phyloP scores from a whole-genome alignment of 2,888 invertebrate genomes.

The Chrysina gloriosa region DNA sequence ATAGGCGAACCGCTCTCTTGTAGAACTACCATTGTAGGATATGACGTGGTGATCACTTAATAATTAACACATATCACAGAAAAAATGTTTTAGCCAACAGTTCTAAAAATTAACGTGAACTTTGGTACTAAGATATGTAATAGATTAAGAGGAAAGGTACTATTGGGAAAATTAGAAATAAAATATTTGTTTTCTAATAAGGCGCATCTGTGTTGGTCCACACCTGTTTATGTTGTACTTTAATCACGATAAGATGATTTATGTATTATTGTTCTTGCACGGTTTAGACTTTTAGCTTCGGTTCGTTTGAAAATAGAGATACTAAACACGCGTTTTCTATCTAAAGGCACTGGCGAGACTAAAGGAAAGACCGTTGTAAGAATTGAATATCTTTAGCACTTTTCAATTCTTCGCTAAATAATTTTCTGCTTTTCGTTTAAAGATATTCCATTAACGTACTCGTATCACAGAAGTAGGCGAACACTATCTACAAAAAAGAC shows the following conservation, averaged over 20 bases:
- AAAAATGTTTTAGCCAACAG: constrained; percentile 28
- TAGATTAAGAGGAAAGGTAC: neutral
- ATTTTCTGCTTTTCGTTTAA: constrained; percentile 16
- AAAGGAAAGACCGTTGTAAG: constrained; percentile 25
- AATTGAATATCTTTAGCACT: constrained; percentile 17
- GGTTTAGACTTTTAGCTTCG: constrained; percentile 14
- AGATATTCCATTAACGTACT: constrained; percentile 10
- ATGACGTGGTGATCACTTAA: constrained; percentile 41
- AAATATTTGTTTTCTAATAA: constrained; percentile 13
- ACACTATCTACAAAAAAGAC: constrained; percentile 35
- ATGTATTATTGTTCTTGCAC: constrained; percentile 10
- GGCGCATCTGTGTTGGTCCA: constrained; percentile 39
- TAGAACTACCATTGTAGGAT: constrained; percentile 75
- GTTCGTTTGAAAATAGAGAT: constrained; percentile 34
- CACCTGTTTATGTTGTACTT: constrained; percentile 40
- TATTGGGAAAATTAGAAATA: constrained; percentile 3
- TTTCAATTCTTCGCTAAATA: constrained; percentile 9
- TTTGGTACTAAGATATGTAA: constrained; percentile 37
- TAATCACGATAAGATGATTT: constrained; percentile 34
- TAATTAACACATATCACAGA: constrained; percentile 42
- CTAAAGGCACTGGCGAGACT: constrained; percentile 40
- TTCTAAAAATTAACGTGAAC: constrained; percentile 12
- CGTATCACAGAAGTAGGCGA: constrained; percentile 36
- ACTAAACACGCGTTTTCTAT: constrained; percentile 26
- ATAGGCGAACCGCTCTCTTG: constrained; percentile 74